A percentile compares a stretch with the other conserved stretches of the same genome.
Evolutionary conservation across 2,888 invertebrate species (phyloP).

Genomic region (Xestia c-nigrum): DNA sequence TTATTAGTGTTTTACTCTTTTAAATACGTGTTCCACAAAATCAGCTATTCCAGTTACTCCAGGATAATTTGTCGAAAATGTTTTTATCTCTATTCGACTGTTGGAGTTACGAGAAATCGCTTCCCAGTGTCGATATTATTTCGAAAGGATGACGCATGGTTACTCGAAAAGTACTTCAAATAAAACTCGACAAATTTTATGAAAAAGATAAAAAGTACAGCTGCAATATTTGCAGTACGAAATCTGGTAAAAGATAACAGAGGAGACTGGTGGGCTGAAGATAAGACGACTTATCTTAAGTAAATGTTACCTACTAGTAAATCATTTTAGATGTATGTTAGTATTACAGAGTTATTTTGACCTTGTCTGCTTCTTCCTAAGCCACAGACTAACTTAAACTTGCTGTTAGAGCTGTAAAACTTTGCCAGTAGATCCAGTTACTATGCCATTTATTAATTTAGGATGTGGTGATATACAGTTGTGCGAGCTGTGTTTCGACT

Average conservation of each 20-base stretch:
- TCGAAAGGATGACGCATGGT: neutral
- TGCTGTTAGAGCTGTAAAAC: neutral
- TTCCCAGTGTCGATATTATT: neutral
- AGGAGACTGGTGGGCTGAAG: constrained; percentile 2
- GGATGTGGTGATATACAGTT: neutral
- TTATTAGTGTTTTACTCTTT: neutral
- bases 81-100: neutral
- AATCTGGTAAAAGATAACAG: constrained; percentile 33
- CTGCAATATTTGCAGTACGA: constrained; percentile 9
- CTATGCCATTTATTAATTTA: neutral
- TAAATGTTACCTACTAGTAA: constrained; percentile 24
- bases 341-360: neutral
- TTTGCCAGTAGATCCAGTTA: neutral
- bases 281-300: constrained; percentile 35
- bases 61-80: neutral
- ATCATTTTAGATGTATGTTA: constrained; percentile 5
- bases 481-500: neutral
- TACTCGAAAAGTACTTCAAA: neutral
- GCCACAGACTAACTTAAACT: neutral
- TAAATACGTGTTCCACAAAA: neutral
- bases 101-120: neutral
- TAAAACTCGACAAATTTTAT: neutral
- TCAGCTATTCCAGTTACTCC: neutral
- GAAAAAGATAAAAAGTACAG: constrained; percentile 8
- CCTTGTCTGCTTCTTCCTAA: constrained; percentile 7